These are phyloP conservation scores for Ptilorrhoa leucosticta DNA, from an alignment of 2,113 vertebrate species.

Conservation along the genomic window DNA sequence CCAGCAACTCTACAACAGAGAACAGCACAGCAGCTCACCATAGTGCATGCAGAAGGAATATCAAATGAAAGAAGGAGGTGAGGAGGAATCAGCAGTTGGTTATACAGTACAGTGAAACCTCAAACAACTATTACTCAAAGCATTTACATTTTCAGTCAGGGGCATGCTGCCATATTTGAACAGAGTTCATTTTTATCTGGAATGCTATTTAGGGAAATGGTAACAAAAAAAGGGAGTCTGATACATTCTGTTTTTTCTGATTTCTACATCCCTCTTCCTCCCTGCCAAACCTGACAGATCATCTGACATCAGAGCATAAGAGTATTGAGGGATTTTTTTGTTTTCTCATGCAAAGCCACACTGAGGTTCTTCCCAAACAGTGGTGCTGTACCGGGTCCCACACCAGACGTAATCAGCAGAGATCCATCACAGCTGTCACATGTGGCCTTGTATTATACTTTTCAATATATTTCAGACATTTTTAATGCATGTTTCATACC, in stretches of 20 bases:
- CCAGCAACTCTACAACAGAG: neutral
- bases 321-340: neutral
- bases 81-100: neutral
- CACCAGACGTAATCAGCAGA: neutral
- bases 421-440: neutral
- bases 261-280: neutral
- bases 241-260: neutral
- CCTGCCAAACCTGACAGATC: neutral
- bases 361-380: neutral
- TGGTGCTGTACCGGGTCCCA: neutral
- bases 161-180: neutral
- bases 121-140: neutral
- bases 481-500: conserved; percentile 2
- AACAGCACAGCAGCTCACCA: neutral
- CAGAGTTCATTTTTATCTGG: neutral
- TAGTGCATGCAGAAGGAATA: neutral
- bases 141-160: neutral
- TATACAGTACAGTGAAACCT: neutral
- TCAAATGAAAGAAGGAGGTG: neutral
- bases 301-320: neutral
- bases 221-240: neutral
- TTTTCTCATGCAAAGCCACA: neutral
- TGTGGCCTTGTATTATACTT: neutral
- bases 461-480: conserved; percentile 41
- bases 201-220: neutral